These are phyloP conservation scores for Zalophus californianus DNA, from an alignment of 2,797 vertebrate species.

Conservation along the genomic window DNA sequence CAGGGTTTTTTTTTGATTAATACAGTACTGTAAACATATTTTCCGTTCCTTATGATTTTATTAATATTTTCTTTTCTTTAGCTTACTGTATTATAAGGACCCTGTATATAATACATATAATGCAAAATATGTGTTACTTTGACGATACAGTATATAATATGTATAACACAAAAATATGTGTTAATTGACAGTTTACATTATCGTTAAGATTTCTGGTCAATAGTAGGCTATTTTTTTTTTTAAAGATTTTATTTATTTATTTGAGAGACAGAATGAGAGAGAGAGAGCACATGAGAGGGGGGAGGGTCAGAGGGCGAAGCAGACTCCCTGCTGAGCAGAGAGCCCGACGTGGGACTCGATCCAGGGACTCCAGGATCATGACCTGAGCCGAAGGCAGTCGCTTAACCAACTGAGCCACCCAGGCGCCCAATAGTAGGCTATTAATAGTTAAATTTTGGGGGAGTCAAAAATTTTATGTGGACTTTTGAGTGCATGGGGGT, in stretches of 20 bases:
- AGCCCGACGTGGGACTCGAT: too few relatives aligned
- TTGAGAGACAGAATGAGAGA: too few relatives aligned
- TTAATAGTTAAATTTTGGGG: background rate
- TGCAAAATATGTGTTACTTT: background rate
- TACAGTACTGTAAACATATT: background rate
- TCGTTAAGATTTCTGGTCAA: background rate
- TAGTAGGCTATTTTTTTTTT: background rate
- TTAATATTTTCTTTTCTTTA: background rate
- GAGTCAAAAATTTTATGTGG: background rate
- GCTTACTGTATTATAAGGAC: background rate
- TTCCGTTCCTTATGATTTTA: background rate
- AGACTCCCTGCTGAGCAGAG: too few relatives aligned
- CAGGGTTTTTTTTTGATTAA: background rate
- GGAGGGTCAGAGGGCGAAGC: too few relatives aligned
- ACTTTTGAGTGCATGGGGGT: background rate
- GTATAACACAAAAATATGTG: background rate
- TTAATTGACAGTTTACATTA: background rate
- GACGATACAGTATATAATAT: background rate
- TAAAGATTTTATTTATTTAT: too few relatives aligned
- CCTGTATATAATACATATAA: background rate
- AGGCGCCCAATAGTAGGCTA: background rate
- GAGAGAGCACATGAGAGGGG: too few relatives aligned
- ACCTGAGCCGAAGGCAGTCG: too few relatives aligned
- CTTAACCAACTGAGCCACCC: too few relatives aligned
- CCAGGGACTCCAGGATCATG: too few relatives aligned